Conservation (phyloP, 2,113 vertebrate genomes). For the Scopus umbretta region DNA sequence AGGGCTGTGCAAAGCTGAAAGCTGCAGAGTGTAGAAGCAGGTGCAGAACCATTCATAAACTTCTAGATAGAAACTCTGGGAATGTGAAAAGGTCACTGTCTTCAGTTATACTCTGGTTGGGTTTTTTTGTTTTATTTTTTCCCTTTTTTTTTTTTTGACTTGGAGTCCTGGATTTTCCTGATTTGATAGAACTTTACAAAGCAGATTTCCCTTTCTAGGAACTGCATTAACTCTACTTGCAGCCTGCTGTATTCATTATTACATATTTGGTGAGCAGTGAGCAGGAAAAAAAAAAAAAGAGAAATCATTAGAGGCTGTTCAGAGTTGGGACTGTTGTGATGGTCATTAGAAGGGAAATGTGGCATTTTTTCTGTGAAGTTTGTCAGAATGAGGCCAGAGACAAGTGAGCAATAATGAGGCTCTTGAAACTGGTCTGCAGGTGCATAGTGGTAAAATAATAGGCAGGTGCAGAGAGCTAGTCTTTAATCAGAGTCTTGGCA, state of each 20-base stretch:
- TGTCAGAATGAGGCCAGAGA: slow-evolving; percentile 6
- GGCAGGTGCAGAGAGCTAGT: slow-evolving; percentile 16
- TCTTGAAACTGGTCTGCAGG: slow-evolving; percentile 56
- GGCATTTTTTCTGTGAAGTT: slow-evolving; percentile 27
- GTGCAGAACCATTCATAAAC: neutral
- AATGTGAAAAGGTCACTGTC: slow-evolving; percentile 1
- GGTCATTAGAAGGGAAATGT: slow-evolving; percentile 39
- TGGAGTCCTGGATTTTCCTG: neutral
- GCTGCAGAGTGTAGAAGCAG: neutral
- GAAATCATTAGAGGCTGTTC: slow-evolving; percentile 18
- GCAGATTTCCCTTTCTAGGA: slow-evolving; percentile 36
- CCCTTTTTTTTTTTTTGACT: no score
- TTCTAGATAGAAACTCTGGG: slow-evolving; percentile 25
- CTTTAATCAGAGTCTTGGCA: slow-evolving; percentile 54
- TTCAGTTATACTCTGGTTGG: neutral
- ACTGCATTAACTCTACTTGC: slow-evolving; percentile 33
- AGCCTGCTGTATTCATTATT: neutral
- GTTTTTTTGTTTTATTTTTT: no score
- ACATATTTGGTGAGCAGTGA: slow-evolving; percentile 16
- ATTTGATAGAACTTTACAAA: neutral
- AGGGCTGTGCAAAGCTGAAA: neutral
- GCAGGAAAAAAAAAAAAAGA: neutral
- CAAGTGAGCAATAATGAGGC: slow-evolving; percentile 20
- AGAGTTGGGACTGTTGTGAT: neutral
- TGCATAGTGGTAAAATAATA: slow-evolving; percentile 36